These are phyloP conservation scores for Rhinopithecus roxellana DNA, from an alignment of 2,113 vertebrate genomes.

Conservation along the genomic window DNA sequence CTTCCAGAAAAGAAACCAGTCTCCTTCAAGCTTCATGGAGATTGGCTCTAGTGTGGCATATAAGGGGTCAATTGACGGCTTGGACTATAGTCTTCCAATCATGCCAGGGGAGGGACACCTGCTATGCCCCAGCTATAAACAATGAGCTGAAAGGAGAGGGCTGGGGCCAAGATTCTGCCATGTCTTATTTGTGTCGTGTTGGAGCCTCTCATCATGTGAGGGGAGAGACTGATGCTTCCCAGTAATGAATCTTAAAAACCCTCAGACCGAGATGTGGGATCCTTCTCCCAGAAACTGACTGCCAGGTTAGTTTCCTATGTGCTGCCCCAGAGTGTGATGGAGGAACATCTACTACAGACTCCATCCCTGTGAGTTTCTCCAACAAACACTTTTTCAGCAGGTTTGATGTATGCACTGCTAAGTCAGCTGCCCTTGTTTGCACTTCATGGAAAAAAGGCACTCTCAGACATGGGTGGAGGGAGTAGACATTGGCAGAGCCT, in stretches of 20 bases:
- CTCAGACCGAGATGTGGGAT: neutral
- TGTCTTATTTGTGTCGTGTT: neutral
- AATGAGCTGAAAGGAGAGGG: neutral
- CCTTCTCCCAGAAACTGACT: neutral
- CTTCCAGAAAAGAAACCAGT: neutral
- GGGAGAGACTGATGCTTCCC: neutral
- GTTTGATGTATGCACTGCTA: neutral
- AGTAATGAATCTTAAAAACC: neutral
- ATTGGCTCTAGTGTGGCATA: neutral
- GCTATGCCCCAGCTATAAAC: neutral
- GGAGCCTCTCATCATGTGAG: neutral
- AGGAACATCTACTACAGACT: neutral
- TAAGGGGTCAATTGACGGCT: neutral
- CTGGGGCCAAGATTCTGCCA: neutral
- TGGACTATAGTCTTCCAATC: neutral
- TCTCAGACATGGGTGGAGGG: neutral
- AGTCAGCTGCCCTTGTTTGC: neutral
- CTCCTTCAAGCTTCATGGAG: neutral
- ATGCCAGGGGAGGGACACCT: neutral
- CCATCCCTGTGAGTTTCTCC: neutral
- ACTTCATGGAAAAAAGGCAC: neutral
- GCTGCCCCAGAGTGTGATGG: neutral
- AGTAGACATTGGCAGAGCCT: neutral
- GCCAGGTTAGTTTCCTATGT: neutral
- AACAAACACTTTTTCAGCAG: neutral